A percentile compares a stretch with the other conserved stretches of the same genome.
Conservation (phyloP, 2,113 vertebrate genomes). For the Microcebus lehilahytsara region DNA sequence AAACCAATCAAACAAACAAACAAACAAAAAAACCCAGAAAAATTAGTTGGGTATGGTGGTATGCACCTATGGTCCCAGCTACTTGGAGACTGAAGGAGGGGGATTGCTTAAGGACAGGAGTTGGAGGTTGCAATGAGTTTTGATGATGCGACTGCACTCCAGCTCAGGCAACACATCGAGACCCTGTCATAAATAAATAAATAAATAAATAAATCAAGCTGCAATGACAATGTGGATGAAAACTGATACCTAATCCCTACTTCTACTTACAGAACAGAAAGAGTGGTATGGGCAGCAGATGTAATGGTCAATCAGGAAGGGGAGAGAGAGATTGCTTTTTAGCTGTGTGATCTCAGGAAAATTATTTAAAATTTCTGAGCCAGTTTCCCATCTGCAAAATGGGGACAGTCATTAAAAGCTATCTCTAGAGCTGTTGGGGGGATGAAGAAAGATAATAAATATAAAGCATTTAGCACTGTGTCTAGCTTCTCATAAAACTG, state of each 20-base stretch:
- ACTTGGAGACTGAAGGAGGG: no score
- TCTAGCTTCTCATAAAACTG: background rate
- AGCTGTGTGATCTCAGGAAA: background rate
- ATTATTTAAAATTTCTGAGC: background rate
- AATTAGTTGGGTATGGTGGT: no score
- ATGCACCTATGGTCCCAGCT: no score
- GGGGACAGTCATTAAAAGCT: constrained; percentile 1
- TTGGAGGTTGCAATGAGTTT: no score
- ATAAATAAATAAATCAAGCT: no score
- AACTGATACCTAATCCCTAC: background rate
- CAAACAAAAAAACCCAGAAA: no score
- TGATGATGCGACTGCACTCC: no score
- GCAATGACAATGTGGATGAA: background rate
- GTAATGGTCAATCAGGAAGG: background rate
- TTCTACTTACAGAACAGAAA: background rate
- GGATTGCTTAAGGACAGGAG: no score
- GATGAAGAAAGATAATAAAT: background rate
- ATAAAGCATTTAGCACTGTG: background rate
- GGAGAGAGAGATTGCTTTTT: background rate
- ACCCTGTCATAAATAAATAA: no score
- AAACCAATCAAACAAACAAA: no score
- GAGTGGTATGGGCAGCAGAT: background rate
- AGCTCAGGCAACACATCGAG: no score
- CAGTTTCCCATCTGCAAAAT: constrained; percentile 43
- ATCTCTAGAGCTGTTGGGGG: background rate